These are phyloP conservation scores for Stegostoma tigrinum DNA, from an alignment of 2,113 vertebrate species.

Conservation along the genomic window DNA sequence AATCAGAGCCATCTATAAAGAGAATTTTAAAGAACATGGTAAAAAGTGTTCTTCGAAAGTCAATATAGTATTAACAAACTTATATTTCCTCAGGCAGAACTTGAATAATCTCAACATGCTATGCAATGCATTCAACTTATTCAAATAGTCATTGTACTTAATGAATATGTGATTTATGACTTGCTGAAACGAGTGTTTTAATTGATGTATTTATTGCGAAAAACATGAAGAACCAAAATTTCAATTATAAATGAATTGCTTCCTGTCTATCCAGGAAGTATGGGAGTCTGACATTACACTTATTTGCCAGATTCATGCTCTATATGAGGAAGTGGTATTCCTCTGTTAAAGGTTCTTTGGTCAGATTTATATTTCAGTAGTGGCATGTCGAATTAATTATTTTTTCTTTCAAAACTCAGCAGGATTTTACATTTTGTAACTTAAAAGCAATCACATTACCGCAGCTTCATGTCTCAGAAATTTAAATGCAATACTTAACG, in stretches of 20 bases:
- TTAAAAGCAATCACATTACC: neutral
- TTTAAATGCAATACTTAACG: neutral
- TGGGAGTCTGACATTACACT: neutral
- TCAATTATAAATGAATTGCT: slow-evolving; percentile 25
- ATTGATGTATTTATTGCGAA: slow-evolving; percentile 5
- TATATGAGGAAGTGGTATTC: neutral
- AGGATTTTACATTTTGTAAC: neutral
- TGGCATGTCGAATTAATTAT: neutral
- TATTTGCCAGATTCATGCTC: neutral
- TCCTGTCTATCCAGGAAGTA: neutral
- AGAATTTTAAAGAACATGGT: neutral
- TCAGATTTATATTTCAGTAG: neutral
- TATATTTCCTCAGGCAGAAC: neutral
- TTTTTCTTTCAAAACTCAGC: neutral
- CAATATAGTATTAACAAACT: neutral
- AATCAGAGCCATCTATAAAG: neutral
- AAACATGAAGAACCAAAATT: slow-evolving; percentile 17
- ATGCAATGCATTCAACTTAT: neutral
- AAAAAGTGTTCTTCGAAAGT: neutral
- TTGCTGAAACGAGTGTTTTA: slow-evolving; percentile 12
- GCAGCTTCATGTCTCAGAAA: neutral
- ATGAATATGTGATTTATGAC: slow-evolving; percentile 8
- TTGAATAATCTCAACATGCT: neutral
- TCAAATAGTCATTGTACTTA: neutral
- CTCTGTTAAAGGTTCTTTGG: neutral